Conservation (phyloP, 2,113 vertebrate species). For the Empidonax alnorum region DNA sequence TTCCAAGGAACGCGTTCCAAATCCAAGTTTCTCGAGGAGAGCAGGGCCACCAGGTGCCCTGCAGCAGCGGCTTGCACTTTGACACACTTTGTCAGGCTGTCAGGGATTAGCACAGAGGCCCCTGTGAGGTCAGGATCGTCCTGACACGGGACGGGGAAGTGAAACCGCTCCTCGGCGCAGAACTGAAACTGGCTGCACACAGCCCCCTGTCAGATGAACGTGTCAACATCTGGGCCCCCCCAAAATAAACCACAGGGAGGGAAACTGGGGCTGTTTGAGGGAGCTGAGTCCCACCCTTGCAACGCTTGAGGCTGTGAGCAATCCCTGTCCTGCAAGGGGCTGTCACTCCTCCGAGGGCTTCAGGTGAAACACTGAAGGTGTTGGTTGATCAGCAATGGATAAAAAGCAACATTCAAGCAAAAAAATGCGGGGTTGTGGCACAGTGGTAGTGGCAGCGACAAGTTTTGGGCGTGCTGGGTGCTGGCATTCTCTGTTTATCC, state of each 20-base stretch:
- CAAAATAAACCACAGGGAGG: not conserved
- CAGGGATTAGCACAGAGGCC: not conserved
- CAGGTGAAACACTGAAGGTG: not conserved
- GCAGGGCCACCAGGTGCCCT: not conserved
- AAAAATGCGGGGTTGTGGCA: not conserved
- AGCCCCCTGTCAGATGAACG: not conserved
- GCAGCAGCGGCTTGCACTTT: not conserved
- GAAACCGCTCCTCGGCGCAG: constrained; percentile 21
- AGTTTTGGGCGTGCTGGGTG: rapidly evolving
- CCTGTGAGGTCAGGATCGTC: not conserved
- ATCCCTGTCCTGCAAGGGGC: not conserved
- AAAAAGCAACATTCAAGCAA: not conserved
- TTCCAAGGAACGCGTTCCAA: not conserved
- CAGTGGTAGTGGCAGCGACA: rapidly evolving
- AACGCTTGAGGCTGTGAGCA: not conserved
- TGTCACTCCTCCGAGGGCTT: not conserved
- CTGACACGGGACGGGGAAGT: constrained; percentile 13
- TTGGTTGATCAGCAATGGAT: not conserved
- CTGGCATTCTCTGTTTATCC: not conserved
- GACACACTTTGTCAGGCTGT: not conserved
- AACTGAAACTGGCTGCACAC: constrained; percentile 57
- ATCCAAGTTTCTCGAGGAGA: not conserved
- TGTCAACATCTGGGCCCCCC: not conserved
- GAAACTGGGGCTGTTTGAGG: not conserved
- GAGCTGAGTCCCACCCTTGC: not conserved